Conservation (phyloP, 2,888 invertebrate genomes). For the Hybos culiciformis region DNA sequence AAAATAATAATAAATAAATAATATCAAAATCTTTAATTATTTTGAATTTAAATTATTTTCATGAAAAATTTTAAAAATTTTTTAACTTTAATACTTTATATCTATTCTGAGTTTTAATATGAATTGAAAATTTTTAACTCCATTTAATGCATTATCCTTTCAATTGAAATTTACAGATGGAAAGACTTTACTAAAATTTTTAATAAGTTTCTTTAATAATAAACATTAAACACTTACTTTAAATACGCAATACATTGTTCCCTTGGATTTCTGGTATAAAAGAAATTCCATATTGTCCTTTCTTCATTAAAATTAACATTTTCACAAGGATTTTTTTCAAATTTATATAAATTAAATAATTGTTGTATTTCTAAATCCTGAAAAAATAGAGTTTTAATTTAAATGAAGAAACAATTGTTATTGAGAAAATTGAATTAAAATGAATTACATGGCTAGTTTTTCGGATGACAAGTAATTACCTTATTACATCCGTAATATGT, state of each 20-base stretch:
- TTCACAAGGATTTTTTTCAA: conserved; percentile 2
- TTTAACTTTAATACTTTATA: neutral
- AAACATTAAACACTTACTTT: too few relatives aligned
- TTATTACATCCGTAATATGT: conserved; percentile 29
- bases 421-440: neutral
- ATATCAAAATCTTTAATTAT: conserved; percentile 1
- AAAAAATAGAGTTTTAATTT: neutral
- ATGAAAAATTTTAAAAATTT: conserved; percentile 1
- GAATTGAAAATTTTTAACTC: neutral
- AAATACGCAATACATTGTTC: conserved; percentile 13
- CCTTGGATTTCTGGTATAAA: conserved; percentile 12
- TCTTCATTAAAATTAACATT: conserved; percentile 3
- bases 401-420: neutral
- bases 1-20: too few relatives aligned
- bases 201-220: too few relatives aligned
- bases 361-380: conserved; percentile 24
- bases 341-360: conserved; percentile 16
- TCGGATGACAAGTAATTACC: conserved; percentile 15
- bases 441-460: neutral
- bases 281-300: conserved; percentile 6
- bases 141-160: neutral
- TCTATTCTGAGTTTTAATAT: neutral
- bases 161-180: too few relatives aligned
- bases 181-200: too few relatives aligned
- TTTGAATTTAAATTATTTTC: conserved; percentile 6